These are phyloP conservation scores for Arenicola marina DNA, from an alignment of 2,888 invertebrate genomes.

Conservation along the genomic window DNA sequence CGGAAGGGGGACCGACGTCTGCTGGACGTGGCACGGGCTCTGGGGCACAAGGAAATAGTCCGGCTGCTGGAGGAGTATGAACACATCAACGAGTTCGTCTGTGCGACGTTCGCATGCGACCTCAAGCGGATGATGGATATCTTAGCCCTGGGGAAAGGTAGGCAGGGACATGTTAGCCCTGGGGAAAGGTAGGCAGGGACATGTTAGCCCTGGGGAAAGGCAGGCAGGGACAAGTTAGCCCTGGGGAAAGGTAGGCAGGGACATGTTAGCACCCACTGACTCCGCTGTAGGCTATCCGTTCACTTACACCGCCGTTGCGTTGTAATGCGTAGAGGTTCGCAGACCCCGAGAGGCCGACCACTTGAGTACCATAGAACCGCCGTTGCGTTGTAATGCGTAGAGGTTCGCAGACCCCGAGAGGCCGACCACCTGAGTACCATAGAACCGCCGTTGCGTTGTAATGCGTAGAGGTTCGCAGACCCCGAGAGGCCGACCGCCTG, in stretches of 20 bases:
- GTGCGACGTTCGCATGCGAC: slow-evolving; percentile 41
- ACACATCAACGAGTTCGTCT: slow-evolving; percentile 43
- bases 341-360: too few relatives aligned
- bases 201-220: slow-evolving; percentile 35
- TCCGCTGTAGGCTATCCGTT: too few relatives aligned
- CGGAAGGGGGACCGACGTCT: slow-evolving; percentile 33
- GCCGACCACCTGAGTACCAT: too few relatives aligned
- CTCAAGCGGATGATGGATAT: slow-evolving; percentile 37
- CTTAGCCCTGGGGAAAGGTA: slow-evolving; percentile 34
- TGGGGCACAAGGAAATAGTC: slow-evolving; percentile 30
- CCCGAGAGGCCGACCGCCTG: too few relatives aligned
- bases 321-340: too few relatives aligned
- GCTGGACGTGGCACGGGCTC: slow-evolving; percentile 35
- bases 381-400: too few relatives aligned
- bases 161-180: slow-evolving; percentile 31
- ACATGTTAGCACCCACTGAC: too few relatives aligned
- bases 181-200: slow-evolving; percentile 23
- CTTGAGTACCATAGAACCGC: too few relatives aligned
- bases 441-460: too few relatives aligned
- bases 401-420: too few relatives aligned
- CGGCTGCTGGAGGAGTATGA: slow-evolving; percentile 34
- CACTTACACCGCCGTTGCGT: too few relatives aligned
- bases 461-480: too few relatives aligned
- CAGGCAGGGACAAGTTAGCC: slow-evolving; percentile 28
- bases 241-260: slow-evolving; percentile 26